phyloP scores from a whole-genome alignment of 2,113 vertebrate genomes.

The Brienomyrus brachyistius region DNA sequence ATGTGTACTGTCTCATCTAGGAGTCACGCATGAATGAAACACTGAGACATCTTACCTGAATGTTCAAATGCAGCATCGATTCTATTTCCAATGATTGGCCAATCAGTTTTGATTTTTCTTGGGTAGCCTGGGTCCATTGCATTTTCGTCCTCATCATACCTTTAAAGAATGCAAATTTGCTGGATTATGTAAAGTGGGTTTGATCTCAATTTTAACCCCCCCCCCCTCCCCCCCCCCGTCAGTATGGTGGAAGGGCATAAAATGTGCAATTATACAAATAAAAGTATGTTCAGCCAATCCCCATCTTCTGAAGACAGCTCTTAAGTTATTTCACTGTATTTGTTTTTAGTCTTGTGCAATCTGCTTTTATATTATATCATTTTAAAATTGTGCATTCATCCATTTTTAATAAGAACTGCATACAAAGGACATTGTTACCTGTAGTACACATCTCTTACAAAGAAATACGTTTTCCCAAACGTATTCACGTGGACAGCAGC shows the following conservation, averaged over 20 bases:
- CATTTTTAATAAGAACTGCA: not conserved
- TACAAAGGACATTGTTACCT: slow-evolving; percentile 34
- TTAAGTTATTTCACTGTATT: not conserved
- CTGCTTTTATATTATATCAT: not conserved
- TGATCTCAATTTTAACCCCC: not conserved
- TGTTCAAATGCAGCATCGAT: slow-evolving; percentile 45
- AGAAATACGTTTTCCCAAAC: slow-evolving; percentile 52
- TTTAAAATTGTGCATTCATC: not conserved
- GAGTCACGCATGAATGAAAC: not conserved
- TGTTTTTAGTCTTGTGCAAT: not conserved
- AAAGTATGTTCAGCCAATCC: not conserved
- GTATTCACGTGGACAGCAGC: slow-evolving; percentile 48
- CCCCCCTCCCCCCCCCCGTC: too few relatives aligned
- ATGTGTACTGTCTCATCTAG: slow-evolving; percentile 1
- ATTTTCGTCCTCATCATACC: slow-evolving; percentile 43
- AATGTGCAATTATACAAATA: not conserved
- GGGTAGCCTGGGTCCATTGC: slow-evolving; percentile 44
- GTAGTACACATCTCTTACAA: slow-evolving; percentile 50
- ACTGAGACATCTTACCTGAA: slow-evolving; percentile 27
- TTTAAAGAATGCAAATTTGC: slow-evolving; percentile 8
- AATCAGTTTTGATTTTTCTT: slow-evolving; percentile 37
- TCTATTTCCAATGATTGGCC: slow-evolving; percentile 34
- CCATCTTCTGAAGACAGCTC: not conserved
- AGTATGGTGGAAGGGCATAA: not conserved
- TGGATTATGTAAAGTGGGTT: not conserved